These are phyloP conservation scores for Lemur catta DNA, from an alignment of 2,797 vertebrate genomes.

Conservation along the genomic window DNA sequence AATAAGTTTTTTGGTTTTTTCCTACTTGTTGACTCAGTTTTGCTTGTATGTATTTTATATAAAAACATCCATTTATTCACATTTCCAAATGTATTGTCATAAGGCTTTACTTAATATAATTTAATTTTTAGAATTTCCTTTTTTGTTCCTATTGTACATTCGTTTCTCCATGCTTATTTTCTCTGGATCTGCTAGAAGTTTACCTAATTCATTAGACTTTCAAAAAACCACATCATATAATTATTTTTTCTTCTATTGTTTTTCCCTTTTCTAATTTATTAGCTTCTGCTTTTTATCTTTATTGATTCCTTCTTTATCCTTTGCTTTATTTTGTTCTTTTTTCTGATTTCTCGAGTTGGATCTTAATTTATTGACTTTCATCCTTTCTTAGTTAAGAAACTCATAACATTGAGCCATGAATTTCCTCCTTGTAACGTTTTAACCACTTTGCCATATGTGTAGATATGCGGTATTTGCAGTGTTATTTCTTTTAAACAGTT, in stretches of 20 bases:
- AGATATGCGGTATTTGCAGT: background rate
- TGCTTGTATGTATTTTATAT: background rate
- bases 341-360: background rate
- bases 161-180: background rate
- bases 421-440: background rate
- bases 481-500: background rate
- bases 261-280: background rate
- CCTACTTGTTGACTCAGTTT: background rate
- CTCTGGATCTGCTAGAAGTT: background rate
- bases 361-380: background rate
- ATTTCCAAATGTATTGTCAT: background rate
- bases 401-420: background rate
- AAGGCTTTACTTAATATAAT: background rate
- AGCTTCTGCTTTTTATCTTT: background rate
- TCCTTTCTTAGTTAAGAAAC: background rate
- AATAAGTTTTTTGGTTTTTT: background rate
- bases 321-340: background rate
- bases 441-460: background rate
- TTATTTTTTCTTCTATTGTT: background rate
- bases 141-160: background rate
- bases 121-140: background rate
- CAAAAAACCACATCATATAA: background rate
- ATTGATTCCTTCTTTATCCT: background rate
- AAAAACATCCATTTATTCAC: background rate
- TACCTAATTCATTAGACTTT: slow-evolving; percentile 14